These are phyloP conservation scores for Seriola quinqueradiata DNA, from an alignment of 2,113 vertebrate genomes.

Conservation along the genomic window DNA sequence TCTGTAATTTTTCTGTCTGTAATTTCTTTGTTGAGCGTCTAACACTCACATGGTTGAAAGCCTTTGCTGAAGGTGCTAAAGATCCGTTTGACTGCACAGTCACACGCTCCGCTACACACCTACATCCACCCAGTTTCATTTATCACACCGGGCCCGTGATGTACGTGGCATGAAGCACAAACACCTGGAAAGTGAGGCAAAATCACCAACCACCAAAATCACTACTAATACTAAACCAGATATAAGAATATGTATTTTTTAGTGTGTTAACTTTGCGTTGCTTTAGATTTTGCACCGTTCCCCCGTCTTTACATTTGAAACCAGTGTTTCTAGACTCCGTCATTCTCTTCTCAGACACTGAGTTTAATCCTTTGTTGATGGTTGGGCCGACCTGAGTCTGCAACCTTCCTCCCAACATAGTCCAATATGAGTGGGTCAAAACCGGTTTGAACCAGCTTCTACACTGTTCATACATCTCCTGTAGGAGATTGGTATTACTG, in stretches of 20 bases:
- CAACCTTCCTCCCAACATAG: no score
- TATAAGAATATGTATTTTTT: neutral
- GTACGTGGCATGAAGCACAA: neutral
- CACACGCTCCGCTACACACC: constrained; percentile 44
- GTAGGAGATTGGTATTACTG: no score
- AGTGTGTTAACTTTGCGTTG: no score
- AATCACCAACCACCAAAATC: neutral
- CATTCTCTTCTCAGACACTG: no score
- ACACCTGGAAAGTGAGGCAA: neutral
- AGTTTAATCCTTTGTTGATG: no score
- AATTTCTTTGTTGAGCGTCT: constrained; percentile 57
- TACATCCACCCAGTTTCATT: neutral
- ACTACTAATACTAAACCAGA: neutral
- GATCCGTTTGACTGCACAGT: constrained; percentile 31
- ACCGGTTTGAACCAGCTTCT: no score
- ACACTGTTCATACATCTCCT: no score
- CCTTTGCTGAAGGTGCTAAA: constrained; percentile 50
- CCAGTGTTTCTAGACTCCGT: no score
- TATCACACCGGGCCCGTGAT: neutral
- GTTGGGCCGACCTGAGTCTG: no score
- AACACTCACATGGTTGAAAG: constrained; percentile 49
- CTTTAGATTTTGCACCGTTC: no score
- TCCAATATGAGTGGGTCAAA: no score
- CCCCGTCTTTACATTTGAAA: no score
- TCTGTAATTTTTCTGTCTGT: constrained; percentile 54